Conservation (phyloP, 2,113 vertebrate genomes). For the Cichladusa arquata region DNA sequence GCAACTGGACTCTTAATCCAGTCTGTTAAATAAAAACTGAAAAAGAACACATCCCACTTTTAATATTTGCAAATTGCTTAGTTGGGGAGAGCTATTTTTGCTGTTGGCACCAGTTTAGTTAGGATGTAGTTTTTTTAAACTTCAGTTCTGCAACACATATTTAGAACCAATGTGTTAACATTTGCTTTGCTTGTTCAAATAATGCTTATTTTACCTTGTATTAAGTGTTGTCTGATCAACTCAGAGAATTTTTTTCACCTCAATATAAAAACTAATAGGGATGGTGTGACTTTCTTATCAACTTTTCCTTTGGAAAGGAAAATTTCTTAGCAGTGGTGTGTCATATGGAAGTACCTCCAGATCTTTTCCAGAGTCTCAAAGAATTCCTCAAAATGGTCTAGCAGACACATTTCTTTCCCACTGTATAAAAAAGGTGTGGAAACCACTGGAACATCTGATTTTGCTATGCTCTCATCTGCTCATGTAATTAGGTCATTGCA, state of each 20-base stretch:
- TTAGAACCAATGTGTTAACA: background rate
- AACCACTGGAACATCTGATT: background rate
- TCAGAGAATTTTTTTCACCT: background rate
- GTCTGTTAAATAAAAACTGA: background rate
- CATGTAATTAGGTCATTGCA: background rate
- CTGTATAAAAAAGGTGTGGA: background rate
- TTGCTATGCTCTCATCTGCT: background rate
- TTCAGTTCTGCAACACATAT: background rate
- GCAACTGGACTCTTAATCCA: background rate
- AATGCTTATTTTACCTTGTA: background rate
- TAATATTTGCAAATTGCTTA: background rate
- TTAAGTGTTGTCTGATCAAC: background rate
- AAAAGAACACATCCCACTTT: background rate
- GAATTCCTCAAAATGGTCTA: background rate
- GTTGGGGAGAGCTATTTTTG: background rate
- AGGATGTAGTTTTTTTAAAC: background rate
- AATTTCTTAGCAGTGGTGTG: background rate
- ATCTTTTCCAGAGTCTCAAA: background rate
- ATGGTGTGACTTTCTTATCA: background rate
- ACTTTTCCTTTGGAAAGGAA: background rate
- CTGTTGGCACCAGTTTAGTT: background rate
- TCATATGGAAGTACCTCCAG: background rate
- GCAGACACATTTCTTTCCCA: background rate
- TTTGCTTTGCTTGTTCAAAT: background rate
- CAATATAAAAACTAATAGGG: background rate